phyloP scores from a whole-genome alignment of 2,797 vertebrate species.

The Sebastes minor region DNA sequence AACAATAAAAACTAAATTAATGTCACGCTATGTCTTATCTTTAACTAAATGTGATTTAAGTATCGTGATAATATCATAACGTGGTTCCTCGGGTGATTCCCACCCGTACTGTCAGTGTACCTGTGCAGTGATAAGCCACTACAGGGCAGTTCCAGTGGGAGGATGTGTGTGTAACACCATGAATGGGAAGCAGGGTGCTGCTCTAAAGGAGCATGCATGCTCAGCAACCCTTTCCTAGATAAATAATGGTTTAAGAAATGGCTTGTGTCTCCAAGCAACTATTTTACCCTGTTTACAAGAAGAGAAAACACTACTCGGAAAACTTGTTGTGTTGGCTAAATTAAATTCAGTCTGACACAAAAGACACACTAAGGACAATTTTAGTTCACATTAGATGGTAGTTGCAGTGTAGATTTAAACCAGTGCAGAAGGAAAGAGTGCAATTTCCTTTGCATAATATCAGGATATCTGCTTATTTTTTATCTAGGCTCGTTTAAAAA shows the following conservation, averaged over 20 bases:
- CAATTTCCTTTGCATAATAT: not conserved
- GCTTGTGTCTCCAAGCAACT: slow-evolving; percentile 41
- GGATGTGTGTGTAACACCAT: not conserved
- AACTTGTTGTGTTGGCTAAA: slow-evolving; percentile 1
- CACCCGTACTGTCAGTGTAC: not conserved
- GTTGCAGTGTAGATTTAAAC: not conserved
- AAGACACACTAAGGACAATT: not conserved
- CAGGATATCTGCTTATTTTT: slow-evolving; percentile 5
- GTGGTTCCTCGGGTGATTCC: no score
- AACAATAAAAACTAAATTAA: no score
- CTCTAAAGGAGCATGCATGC: slow-evolving; percentile 30
- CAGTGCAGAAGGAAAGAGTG: not conserved
- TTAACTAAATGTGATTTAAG: no score
- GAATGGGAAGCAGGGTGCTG: not conserved
- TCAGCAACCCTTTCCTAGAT: slow-evolving; percentile 42
- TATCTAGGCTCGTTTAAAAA: not conserved
- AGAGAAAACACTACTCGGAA: slow-evolving; percentile 1
- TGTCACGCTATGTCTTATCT: no score
- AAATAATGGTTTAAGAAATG: slow-evolving; percentile 54
- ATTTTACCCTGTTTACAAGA: slow-evolving; percentile 43
- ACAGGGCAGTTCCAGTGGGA: not conserved
- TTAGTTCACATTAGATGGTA: not conserved
- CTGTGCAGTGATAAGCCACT: not conserved
- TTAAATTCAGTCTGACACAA: slow-evolving; percentile 31
- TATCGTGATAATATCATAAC: no score